A percentile compares a stretch with the other conserved stretches of the same genome.
Conservation (phyloP, 2,113 vertebrate species). For the Melanerpes aurifrons region DNA sequence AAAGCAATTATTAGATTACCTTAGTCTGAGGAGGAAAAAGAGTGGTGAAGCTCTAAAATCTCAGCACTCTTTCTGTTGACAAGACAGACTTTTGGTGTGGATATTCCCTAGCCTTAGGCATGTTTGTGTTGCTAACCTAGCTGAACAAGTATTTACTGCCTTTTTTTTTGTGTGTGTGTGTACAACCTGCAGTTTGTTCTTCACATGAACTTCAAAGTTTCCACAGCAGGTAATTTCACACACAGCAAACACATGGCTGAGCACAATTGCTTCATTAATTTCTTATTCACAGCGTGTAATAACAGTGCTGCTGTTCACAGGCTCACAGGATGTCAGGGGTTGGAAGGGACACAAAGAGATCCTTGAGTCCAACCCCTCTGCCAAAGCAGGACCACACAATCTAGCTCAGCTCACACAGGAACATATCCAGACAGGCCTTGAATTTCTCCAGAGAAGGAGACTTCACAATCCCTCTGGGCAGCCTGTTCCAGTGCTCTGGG, state of each 20-base stretch:
- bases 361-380: no score
- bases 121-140: background rate
- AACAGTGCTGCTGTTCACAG: background rate
- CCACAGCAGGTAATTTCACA: background rate
- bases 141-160: background rate
- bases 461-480: no score
- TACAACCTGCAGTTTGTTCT: background rate
- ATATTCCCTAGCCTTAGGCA: background rate
- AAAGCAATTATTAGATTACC: conserved; percentile 59
- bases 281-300: background rate
- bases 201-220: conserved; percentile 5
- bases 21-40: background rate
- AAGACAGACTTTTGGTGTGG: conserved; percentile 19
- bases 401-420: no score
- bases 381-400: no score
- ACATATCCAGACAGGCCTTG: no score
- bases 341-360: no score
- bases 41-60: conserved; percentile 16
- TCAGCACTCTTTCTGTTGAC: conserved; percentile 33
- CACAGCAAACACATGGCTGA: background rate
- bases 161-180: background rate
- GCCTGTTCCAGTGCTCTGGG: no score
- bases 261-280: background rate
- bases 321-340: no score
- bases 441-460: no score